phyloP scores from a whole-genome alignment of 2,113 vertebrate genomes.

The Istiophorus platypterus region DNA sequence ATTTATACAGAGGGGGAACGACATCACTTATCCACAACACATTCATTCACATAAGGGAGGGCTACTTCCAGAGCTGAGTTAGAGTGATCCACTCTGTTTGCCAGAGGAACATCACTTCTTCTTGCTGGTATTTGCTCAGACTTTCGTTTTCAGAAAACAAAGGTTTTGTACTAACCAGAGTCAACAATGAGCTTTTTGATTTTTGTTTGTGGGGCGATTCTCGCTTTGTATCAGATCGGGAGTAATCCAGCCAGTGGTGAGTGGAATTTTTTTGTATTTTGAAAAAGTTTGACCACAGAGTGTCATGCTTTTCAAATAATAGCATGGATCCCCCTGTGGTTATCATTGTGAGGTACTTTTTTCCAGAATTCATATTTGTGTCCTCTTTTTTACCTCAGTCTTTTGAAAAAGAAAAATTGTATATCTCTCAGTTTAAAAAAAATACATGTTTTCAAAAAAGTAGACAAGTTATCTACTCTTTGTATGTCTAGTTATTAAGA shows the following conservation, averaged over 20 bases:
- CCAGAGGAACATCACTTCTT: slow-evolving; percentile 52
- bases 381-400: background rate
- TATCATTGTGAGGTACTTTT: background rate
- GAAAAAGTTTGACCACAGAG: background rate
- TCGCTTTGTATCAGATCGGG: slow-evolving; percentile 76
- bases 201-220: slow-evolving; percentile 65
- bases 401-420: background rate
- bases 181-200: slow-evolving; percentile 74
- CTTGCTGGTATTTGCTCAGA: slow-evolving; percentile 44
- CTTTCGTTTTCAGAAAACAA: slow-evolving; percentile 21
- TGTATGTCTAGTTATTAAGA: background rate
- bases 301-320: background rate
- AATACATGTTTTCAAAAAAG: background rate
- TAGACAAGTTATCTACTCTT: background rate
- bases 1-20: slow-evolving; percentile 87
- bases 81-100: slow-evolving; percentile 23
- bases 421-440: background rate
- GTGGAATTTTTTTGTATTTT: slow-evolving; percentile 47
- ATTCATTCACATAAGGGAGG: slow-evolving; percentile 83
- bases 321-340: background rate
- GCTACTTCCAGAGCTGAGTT: slow-evolving; percentile 60
- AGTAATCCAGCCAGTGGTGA: slow-evolving; percentile 80
- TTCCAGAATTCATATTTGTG: background rate
- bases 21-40: slow-evolving; percentile 84
- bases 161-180: slow-evolving; percentile 32